A percentile compares a stretch with the other conserved stretches of the same genome.
phyloP scores from a whole-genome alignment of 2,113 vertebrate species.

The Asarcornis scutulata region DNA sequence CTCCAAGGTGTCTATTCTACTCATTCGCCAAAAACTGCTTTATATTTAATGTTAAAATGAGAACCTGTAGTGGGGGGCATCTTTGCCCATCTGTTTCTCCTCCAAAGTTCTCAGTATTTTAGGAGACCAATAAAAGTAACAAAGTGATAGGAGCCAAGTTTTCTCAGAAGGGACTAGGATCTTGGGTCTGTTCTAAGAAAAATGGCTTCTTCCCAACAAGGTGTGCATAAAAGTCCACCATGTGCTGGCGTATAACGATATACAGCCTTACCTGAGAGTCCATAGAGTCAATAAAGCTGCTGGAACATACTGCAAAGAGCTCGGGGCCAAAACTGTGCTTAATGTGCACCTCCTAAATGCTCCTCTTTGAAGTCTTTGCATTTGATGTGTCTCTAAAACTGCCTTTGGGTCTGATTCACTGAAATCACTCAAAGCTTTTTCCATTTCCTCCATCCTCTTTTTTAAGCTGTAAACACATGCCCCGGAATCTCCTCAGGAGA shows the following conservation, averaged over 20 bases:
- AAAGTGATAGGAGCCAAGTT: not conserved
- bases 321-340: not conserved
- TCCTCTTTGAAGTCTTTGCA: slow-evolving; percentile 36
- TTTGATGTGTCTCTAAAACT: not conserved
- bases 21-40: not conserved
- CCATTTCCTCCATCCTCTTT: slow-evolving; percentile 42
- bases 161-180: not conserved
- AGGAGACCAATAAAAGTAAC: slow-evolving; percentile 57
- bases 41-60: slow-evolving; percentile 37
- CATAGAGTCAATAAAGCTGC: not conserved
- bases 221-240: not conserved
- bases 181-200: slow-evolving; percentile 12
- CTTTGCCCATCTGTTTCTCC: slow-evolving; percentile 56
- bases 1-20: not conserved
- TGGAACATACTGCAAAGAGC: not conserved
- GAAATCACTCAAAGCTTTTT: slow-evolving; percentile 18
- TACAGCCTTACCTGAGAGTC: not conserved
- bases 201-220: slow-evolving; percentile 8
- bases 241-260: not conserved
- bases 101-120: slow-evolving; percentile 44
- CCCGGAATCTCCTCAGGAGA: not conserved
- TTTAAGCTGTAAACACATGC: not conserved
- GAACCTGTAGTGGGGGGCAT: not conserved
- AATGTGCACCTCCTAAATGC: not conserved
- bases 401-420: slow-evolving; percentile 13